These are phyloP conservation scores for Myrmecobius fasciatus DNA, from an alignment of 2,113 vertebrate genomes.

Conservation along the genomic window DNA sequence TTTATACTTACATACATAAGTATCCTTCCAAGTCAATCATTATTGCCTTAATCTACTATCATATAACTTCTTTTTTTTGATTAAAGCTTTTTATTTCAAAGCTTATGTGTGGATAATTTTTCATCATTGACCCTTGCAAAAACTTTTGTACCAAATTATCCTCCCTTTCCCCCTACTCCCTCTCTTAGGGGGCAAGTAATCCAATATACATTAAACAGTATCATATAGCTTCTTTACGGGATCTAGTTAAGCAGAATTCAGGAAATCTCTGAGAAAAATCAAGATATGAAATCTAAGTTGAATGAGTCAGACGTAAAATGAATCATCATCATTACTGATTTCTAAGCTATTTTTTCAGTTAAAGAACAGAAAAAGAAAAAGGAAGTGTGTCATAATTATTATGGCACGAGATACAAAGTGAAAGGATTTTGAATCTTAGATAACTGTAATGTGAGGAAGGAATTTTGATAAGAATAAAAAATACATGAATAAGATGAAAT, in stretches of 20 bases:
- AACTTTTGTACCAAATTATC: too few species aligned
- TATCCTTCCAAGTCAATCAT: not conserved
- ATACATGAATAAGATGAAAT: not conserved
- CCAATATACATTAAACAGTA: too few species aligned
- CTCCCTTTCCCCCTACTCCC: too few species aligned
- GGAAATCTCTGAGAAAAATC: not conserved
- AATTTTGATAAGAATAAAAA: not conserved
- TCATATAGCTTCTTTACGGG: not conserved
- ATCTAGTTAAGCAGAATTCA: too few species aligned
- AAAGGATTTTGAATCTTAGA: not conserved
- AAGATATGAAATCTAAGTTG: not conserved
- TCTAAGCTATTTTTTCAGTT: not conserved
- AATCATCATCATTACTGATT: not conserved
- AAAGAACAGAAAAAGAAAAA: not conserved
- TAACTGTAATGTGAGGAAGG: not conserved
- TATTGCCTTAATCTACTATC: not conserved
- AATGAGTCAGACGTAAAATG: not conserved
- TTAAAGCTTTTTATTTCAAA: too few species aligned
- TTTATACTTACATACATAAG: too few species aligned
- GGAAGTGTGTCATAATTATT: not conserved
- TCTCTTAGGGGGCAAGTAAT: too few species aligned
- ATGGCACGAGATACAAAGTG: not conserved
- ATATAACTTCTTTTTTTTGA: too few species aligned
- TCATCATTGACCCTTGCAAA: too few species aligned
- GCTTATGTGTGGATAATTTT: too few species aligned